Conservation (phyloP, 2,797 vertebrate genomes). For the Sparidentex hasta region DNA sequence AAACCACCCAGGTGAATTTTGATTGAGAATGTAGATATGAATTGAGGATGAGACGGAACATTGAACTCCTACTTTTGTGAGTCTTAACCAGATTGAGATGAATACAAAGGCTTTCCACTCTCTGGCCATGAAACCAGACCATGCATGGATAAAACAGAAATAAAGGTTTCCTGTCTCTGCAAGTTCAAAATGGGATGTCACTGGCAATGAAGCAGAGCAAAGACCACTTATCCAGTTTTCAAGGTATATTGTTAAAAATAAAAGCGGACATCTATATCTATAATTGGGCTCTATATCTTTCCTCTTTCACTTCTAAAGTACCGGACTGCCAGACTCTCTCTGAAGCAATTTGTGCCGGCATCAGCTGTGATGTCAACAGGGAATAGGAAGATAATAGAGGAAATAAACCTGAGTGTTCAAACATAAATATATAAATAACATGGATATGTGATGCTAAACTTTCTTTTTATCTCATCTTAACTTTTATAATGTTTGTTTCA, state of each 20-base stretch:
- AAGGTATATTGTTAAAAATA: conserved; percentile 42
- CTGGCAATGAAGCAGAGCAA: conserved; percentile 28
- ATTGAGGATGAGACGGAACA: conserved; percentile 49
- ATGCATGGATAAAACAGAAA: neutral
- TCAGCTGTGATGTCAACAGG: conserved; percentile 53
- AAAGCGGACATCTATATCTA: conserved; percentile 51
- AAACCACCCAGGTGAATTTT: conserved; percentile 44
- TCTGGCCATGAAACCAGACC: conserved; percentile 1
- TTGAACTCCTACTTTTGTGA: conserved; percentile 20
- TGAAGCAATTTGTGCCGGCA: conserved; percentile 50
- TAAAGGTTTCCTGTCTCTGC: neutral
- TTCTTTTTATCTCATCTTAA: conserved; percentile 50
- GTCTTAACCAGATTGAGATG: conserved; percentile 33
- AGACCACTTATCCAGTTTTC: conserved; percentile 35
- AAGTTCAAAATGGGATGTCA: conserved; percentile 15
- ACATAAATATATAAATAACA: conserved; percentile 28
- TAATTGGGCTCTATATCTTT: conserved; percentile 47
- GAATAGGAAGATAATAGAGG: conserved; percentile 49
- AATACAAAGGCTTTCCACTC: conserved; percentile 20
- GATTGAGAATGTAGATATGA: conserved; percentile 58
- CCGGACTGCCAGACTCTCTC: conserved; percentile 26
- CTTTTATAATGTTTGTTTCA: conserved; percentile 39
- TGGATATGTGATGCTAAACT: conserved; percentile 34
- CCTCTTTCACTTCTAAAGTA: conserved; percentile 35
- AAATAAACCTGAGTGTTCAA: conserved; percentile 53